Conservation (phyloP, 1,140 invertebrate species). For the Drosophila jambulina region DNA sequence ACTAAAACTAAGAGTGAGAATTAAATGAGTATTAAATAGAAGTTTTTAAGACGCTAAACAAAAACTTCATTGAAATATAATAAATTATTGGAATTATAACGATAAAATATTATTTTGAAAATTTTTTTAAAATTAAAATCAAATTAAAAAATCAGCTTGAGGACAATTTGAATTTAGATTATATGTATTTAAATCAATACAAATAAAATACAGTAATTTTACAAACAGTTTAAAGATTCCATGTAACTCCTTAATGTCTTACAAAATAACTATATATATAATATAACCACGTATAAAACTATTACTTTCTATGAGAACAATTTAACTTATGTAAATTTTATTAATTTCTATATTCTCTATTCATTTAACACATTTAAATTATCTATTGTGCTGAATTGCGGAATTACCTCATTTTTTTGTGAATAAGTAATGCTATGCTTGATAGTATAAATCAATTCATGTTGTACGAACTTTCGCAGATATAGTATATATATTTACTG, state of each 20-base stretch:
- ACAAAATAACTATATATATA: constrained; percentile 13
- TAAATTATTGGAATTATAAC: not conserved
- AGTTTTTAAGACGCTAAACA: not conserved
- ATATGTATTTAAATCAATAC: not conserved
- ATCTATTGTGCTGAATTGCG: constrained; percentile 37
- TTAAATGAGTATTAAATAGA: not conserved
- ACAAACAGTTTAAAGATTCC: not conserved
- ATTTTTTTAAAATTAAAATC: not conserved
- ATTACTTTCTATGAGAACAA: constrained; percentile 32
- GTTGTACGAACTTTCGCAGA: constrained; percentile 8
- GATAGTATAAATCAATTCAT: constrained; percentile 35
- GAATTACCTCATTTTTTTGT: constrained; percentile 8
- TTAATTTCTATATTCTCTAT: not conserved
- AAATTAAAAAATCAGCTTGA: no score
- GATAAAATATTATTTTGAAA: not conserved
- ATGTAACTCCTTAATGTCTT: constrained; percentile 3
- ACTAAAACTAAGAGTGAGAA: not conserved
- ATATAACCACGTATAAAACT: constrained; percentile 37
- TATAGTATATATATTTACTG: constrained; percentile 17
- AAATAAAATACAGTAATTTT: not conserved
- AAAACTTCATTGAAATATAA: not conserved
- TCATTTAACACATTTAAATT: constrained; percentile 23
- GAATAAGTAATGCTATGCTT: constrained; percentile 24
- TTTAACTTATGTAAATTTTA: constrained; percentile 11
- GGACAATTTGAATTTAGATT: not conserved